A percentile compares a stretch with the other conserved stretches of the same genome.
Evolutionary conservation across 2,888 invertebrate genomes (phyloP).

Genomic region (Bimastos eiseni): DNA sequence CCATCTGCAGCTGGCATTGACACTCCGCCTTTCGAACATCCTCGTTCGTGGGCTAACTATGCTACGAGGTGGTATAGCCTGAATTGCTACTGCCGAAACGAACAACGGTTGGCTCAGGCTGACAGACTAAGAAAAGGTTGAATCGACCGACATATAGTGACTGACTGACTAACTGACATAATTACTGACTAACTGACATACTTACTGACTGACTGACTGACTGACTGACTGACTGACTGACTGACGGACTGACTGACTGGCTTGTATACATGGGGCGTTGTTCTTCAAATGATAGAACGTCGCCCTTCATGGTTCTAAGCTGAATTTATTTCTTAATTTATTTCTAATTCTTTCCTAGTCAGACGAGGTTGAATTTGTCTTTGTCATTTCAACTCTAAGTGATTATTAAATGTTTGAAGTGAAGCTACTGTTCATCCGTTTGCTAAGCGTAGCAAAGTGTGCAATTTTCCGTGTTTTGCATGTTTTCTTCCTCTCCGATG

Average conservation of each 20-base stretch:
- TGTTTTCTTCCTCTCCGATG: not conserved
- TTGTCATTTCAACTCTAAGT: not conserved
- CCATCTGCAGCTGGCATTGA: not conserved
- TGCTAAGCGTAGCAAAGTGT: not conserved
- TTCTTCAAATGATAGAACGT: not conserved
- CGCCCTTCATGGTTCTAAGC: not conserved
- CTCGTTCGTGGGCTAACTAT: not conserved
- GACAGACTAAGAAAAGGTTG: not conserved
- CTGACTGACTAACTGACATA: not conserved
- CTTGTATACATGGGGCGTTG: not conserved
- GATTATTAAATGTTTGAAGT: not conserved
- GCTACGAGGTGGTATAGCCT: not conserved
- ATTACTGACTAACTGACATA: not conserved
- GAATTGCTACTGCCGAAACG: not conserved
- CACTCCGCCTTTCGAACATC: not conserved
- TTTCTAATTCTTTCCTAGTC: not conserved
- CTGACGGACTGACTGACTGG: no score
- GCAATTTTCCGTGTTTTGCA: not conserved
- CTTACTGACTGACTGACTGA: not conserved
- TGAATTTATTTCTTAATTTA: no score
- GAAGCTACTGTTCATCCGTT: not conserved
- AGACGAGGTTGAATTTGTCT: not conserved
- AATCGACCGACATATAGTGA: not conserved
- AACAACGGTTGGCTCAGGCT: not conserved
- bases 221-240: not conserved